Base-by-base conservation (phyloP, 2,797 vertebrate genomes). In the Chrosomus eos region DNA sequence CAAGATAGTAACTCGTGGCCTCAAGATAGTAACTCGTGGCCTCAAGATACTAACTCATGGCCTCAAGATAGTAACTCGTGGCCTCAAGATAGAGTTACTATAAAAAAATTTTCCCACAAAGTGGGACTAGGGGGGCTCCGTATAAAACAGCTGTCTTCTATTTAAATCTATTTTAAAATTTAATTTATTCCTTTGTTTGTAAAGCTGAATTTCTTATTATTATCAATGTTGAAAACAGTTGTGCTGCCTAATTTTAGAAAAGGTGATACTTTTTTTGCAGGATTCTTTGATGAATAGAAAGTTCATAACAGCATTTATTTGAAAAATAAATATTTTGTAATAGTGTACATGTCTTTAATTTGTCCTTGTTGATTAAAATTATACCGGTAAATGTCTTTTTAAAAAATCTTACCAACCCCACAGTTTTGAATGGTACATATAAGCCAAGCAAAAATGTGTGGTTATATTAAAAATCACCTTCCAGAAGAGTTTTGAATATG, bases 381-480 rank as follows among this genome's bases (percentile, higher is more conserved):
- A 23, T 70, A n/a, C n/a, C n/a, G n/a, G n/a, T n/a, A n/a, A n/a
- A n/a, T n/a, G n/a, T n/a, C n/a, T n/a, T n/a, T 43, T 43, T 3
- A 16, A 9, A 31, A n/a, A 6, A 31, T 36, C 23, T 18, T 38
- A 1, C 51, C 19, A 28, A 33, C 18, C 28, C 31, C 18, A 40
- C 16, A 26, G 23, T 26, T 60, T 60, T 18, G 23, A 77, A 77
- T 18, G 53, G 4, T 26, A 55, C n/a, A 71, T 10, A 38, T n/a
- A 40, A 43, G 38, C 26, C 23, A 14, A 16, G 10, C 26, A 8
- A 5, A 31, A 21, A 79, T 7, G 40, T 66, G 60, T 0, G 58
- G 26, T 79, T 48, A 53, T n/a, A 33, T 80, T 76, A 31, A 68
- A 70, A 76, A 68, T 68, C 36, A 33, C 36, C 45, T 68, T 31